A percentile compares a stretch with the other conserved stretches of the same genome.
Conservation (phyloP, 2,797 vertebrate genomes). For the Sebastes cheni region DNA sequence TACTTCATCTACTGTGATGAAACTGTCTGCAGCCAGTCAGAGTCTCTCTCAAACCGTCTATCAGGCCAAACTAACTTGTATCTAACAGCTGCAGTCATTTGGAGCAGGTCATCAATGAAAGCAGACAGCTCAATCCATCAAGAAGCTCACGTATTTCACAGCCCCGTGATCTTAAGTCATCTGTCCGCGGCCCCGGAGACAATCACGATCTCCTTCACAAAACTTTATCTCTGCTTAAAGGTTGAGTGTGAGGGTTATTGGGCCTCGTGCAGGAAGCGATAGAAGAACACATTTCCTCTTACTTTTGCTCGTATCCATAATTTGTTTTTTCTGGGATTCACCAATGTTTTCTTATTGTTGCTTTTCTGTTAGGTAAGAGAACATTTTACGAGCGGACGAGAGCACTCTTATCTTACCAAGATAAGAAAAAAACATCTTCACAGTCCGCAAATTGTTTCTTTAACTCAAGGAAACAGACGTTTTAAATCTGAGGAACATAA, state of each 20-base stretch:
- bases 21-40: not conserved
- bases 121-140: conserved; percentile 6
- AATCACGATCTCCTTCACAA: not conserved
- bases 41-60: not conserved
- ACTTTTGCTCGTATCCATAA: no score
- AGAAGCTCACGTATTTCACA: not conserved
- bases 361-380: no score
- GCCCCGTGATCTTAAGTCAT: not conserved
- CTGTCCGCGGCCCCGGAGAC: not conserved
- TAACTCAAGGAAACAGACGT: no score
- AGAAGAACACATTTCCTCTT: no score
- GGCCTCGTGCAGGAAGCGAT: no score
- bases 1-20: not conserved
- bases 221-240: not conserved
- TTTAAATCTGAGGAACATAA: no score
- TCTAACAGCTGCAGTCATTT: not conserved
- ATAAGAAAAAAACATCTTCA: no score
- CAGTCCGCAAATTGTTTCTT: no score
- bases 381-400: no score
- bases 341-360: no score
- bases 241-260: not conserved
- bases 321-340: no score
- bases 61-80: not conserved
- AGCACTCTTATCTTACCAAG: no score
- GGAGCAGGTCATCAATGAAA: not conserved